Conservation (phyloP, 2,113 vertebrate genomes). For the Reinhardtius hippoglossoides region DNA sequence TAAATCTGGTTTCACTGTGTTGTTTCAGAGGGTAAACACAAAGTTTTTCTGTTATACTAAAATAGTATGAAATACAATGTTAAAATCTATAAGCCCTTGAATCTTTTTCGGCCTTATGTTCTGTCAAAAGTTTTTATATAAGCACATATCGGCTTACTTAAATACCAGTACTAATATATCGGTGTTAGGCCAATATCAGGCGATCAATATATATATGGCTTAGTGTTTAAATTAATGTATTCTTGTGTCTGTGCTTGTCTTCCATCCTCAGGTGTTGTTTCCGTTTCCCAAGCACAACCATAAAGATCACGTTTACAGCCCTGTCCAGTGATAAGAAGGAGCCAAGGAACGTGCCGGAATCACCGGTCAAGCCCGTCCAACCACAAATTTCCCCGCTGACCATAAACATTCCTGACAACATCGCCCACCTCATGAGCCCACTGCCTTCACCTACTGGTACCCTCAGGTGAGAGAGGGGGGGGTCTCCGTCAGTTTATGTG, state of each 20-base stretch:
- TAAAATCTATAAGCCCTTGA: too few relatives aligned
- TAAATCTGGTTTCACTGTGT: too few relatives aligned
- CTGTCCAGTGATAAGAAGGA: constrained; percentile 93
- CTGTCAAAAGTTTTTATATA: too few relatives aligned
- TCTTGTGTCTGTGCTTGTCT: not conserved
- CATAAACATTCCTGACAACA: constrained; percentile 99
- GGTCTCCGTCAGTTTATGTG: not conserved
- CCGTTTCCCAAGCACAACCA: constrained; percentile 98
- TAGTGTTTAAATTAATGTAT: not conserved
- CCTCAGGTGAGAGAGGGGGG: constrained; percentile 86
- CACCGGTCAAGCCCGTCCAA: constrained; percentile 93
- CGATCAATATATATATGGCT: too few relatives aligned
- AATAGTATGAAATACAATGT: too few relatives aligned
- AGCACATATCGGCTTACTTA: too few relatives aligned
- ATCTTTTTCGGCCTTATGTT: too few relatives aligned
- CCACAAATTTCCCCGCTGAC: constrained; percentile 96
- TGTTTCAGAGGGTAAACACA: too few relatives aligned
- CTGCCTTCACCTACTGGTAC: constrained; percentile 97
- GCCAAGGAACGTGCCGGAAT: constrained; percentile 91
- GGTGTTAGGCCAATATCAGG: too few relatives aligned
- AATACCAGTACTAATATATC: too few relatives aligned
- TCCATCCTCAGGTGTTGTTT: constrained; percentile 90
- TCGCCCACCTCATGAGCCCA: constrained; percentile 97
- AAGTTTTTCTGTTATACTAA: too few relatives aligned
- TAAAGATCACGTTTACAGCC: constrained; percentile 98